A percentile compares a stretch with the other conserved stretches of the same genome.
Conservation (phyloP, 2,113 vertebrate species). For the Monarcha castaneiventris region DNA sequence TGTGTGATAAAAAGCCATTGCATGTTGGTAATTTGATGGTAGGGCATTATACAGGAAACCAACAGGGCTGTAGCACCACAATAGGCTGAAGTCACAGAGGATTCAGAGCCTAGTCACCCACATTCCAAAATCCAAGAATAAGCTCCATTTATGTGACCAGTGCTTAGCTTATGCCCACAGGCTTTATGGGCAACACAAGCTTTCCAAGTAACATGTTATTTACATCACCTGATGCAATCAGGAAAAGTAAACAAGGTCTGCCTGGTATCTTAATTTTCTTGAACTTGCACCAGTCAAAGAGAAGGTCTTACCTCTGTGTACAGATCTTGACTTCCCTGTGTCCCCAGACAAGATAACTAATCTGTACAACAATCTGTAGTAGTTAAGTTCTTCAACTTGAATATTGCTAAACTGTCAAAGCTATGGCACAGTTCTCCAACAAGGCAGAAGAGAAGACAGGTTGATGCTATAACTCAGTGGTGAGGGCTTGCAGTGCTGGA, state of each 20-base stretch:
- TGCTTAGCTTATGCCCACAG: background rate
- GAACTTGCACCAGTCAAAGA: background rate
- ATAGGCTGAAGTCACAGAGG: background rate
- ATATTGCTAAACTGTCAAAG: background rate
- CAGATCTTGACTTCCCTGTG: background rate
- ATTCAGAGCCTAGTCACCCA: background rate
- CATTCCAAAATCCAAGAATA: background rate
- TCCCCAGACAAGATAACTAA: background rate
- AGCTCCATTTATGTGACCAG: background rate
- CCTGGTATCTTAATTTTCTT: background rate
- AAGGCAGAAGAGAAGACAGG: background rate
- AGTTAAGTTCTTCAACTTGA: background rate
- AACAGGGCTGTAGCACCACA: background rate
- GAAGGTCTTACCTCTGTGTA: background rate
- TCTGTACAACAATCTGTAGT: background rate
- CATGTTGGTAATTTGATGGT: background rate
- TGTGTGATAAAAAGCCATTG: background rate
- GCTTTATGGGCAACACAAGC: background rate
- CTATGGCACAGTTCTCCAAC: background rate
- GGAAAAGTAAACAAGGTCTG: background rate
- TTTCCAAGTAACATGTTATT: background rate
- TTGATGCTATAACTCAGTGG: background rate
- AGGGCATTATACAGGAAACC: background rate
- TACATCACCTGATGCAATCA: background rate
- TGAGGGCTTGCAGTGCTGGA: background rate